Percentiles rank a stretch among this genome's conserved stretches.
Conservation (phyloP, 2,888 invertebrate species). For the Escarpia spicata region DNA sequence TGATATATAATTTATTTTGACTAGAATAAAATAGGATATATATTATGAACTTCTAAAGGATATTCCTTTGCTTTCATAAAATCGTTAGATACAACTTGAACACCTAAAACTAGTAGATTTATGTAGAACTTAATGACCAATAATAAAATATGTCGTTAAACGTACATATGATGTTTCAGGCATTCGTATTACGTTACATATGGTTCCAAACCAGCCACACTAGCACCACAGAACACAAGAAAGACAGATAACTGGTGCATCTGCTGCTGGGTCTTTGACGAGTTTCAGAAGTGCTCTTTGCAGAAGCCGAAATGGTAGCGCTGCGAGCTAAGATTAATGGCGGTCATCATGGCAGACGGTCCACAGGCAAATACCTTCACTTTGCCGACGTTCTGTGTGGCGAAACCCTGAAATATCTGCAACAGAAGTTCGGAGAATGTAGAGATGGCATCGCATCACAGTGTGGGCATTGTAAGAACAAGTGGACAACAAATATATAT, state of each 20-base stretch:
- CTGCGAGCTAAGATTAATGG: background rate
- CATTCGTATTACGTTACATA: background rate
- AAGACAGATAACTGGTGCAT: background rate
- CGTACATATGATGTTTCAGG: background rate
- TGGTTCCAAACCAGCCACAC: background rate
- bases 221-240: background rate
- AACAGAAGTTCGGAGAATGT: conserved; percentile 26
- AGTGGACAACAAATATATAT: background rate
- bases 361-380: conserved; percentile 57
- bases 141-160: background rate
- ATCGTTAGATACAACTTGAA: background rate
- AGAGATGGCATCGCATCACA: background rate
- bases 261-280: background rate
- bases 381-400: conserved; percentile 45
- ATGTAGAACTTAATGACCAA: background rate
- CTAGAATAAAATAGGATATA: background rate
- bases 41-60: background rate
- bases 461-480: background rate
- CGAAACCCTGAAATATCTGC: conserved; percentile 50
- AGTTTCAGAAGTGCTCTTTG: conserved; percentile 24
- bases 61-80: background rate
- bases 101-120: background rate
- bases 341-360: conserved; percentile 38
- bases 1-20: background rate
- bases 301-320: conserved; percentile 17